Conservation (phyloP, 1,140 invertebrate species). For the Patella vulgata region DNA sequence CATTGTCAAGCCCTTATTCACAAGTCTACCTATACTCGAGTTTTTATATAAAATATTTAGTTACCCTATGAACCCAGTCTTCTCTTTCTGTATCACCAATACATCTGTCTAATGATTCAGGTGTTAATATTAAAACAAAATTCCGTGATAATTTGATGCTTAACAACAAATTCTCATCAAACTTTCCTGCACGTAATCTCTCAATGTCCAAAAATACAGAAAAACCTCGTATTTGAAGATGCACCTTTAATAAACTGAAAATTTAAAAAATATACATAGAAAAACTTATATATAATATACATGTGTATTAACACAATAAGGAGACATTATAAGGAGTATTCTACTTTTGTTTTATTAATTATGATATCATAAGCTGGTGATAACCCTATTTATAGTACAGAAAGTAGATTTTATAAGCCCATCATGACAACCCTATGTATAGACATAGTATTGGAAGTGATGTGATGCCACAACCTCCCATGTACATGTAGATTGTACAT, state of each 20-base stretch:
- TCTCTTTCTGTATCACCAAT: conserved; percentile 91
- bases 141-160: conserved; percentile 97
- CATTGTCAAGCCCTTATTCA: too few species aligned
- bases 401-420: neutral
- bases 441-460: too few species aligned
- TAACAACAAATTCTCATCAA: conserved; percentile 96
- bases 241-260: conserved; percentile 81
- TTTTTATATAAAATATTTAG: neutral
- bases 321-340: neutral
- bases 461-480: too few species aligned
- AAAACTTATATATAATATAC: too few species aligned
- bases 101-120: conserved; percentile 93
- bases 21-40: too few species aligned
- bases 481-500: too few species aligned
- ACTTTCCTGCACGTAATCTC: conserved; percentile 75
- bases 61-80: conserved; percentile 95
- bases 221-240: conserved; percentile 89
- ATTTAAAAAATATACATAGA: conserved; percentile 22
- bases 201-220: conserved; percentile 68
- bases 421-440: too few species aligned
- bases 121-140: conserved; percentile 95
- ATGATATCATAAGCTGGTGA: neutral
- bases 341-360: neutral
- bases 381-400: neutral
- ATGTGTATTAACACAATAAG: conserved; percentile 4